Base-by-base conservation (phyloP, 1,140 invertebrate species). In the Hydropsyche tenuis region DNA sequence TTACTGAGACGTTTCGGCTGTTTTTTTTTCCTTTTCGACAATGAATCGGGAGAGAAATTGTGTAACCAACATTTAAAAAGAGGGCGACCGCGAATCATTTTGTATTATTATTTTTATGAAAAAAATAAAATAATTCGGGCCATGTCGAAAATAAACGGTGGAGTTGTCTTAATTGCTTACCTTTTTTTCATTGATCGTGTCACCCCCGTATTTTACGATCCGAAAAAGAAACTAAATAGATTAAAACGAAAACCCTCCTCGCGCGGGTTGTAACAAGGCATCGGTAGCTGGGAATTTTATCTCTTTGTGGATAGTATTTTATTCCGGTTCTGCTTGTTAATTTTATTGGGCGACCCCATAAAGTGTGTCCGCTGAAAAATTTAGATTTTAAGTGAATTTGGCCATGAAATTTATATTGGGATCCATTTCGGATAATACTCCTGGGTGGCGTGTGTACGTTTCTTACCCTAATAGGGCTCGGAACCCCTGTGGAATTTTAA, bases 401-500 rank as follows among this genome's bases (percentile, higher is more conserved):
- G 43, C 27, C 30, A 65, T 43, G 63, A 42, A 65, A 45, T 65
- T 43, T 65, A 45, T 45, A 60, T 60, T 20, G 23, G 23, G 2
- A 60, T 37, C 56, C 56, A 20, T 27, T 60, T 3, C 56, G 12
- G 56, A 60, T 60, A 60, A 60, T 60, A 60, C 56, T 60, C 25
- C 56, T 60, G 56, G 56, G 56, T 60, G 56, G 56, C 56, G 2
- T 60, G 23, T 25, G 23, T 60, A 60, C 56, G 56, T 60, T 60
- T 23, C 23, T 60, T 20, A 60, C 56, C 56, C 56, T 60, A 60
- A 60, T 60, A 60, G 56, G 56, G 56, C 56, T 43, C 30, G 1
- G 16, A 65, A 65, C 63, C 63, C 63, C 20, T 14, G n/a, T 18
- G 42, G 51, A 56, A 70, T 70, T 70, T 70, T 70, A 70, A 70